phyloP scores from a whole-genome alignment of 2,113 vertebrate species.

The Mixornis gularis region DNA sequence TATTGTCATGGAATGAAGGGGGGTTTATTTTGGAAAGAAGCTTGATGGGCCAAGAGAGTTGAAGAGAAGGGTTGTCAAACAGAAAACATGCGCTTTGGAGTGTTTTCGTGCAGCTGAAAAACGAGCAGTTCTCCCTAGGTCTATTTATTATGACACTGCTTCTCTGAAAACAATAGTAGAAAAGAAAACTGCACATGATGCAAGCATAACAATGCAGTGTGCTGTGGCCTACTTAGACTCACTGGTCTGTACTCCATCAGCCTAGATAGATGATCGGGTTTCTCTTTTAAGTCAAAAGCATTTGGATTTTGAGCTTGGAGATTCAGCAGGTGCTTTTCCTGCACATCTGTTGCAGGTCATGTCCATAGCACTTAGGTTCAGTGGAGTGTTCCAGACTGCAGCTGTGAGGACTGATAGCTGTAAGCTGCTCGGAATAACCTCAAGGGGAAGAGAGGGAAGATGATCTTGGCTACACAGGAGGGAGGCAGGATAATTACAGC shows the following conservation, averaged over 20 bases:
- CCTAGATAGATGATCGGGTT: not conserved
- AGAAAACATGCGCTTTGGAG: not conserved
- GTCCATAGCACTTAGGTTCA: not conserved
- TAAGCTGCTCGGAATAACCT: not conserved
- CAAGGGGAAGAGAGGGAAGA: not conserved
- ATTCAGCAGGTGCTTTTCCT: not conserved
- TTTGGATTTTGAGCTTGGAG: not conserved
- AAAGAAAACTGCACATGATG: not conserved
- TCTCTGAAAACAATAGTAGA: not conserved
- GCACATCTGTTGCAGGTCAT: accelerated
- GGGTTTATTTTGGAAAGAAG: not conserved
- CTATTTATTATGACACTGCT: not conserved
- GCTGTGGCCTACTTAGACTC: not conserved
- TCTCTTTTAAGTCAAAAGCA: not conserved
- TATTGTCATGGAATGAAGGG: not conserved
- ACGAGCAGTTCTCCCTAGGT: not conserved
- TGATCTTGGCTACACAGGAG: not conserved
- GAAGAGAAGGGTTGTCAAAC: not conserved
- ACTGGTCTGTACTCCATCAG: not conserved
- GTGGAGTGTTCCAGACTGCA: not conserved
- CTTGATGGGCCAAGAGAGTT: not conserved
- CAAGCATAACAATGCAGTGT: not conserved
- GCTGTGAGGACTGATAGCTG: not conserved
- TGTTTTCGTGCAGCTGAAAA: not conserved
- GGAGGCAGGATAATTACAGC: not conserved